Conservation (phyloP, 2,888 invertebrate genomes). For the Chorisops tibialis region DNA sequence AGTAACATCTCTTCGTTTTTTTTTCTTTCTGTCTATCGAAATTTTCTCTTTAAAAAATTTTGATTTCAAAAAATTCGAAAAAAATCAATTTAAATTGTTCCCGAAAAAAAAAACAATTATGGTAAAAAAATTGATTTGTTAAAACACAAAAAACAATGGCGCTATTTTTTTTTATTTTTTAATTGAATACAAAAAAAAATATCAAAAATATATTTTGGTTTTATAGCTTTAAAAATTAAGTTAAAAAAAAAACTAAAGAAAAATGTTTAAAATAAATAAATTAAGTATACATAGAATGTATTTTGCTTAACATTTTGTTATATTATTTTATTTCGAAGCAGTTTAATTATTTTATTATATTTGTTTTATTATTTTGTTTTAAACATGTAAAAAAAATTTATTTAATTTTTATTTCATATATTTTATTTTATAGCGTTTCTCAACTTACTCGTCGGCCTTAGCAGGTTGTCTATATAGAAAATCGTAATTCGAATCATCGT, state of each 20-base stretch:
- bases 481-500: no score
- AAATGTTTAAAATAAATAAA: neutral
- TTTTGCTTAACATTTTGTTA: no score
- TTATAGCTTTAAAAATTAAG: neutral
- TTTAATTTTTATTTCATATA: no score
- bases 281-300: no score
- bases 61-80: neutral
- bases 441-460: slow-evolving; percentile 32
- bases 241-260: no score
- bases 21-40: neutral
- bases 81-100: neutral
- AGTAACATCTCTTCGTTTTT: no score
- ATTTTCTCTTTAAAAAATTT: neutral
- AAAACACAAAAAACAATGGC: neutral
- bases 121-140: neutral
- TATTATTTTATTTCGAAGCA: no score
- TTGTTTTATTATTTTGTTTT: no score
- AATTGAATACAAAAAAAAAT: neutral
- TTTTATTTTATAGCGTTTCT: neutral
- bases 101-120: neutral
- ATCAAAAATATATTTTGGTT: neutral
- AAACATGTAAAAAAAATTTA: no score
- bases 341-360: no score
- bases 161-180: neutral
- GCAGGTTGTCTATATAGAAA: slow-evolving; percentile 16